phyloP scores from a whole-genome alignment of 2,113 vertebrate species.

The Nesogale talazaci region DNA sequence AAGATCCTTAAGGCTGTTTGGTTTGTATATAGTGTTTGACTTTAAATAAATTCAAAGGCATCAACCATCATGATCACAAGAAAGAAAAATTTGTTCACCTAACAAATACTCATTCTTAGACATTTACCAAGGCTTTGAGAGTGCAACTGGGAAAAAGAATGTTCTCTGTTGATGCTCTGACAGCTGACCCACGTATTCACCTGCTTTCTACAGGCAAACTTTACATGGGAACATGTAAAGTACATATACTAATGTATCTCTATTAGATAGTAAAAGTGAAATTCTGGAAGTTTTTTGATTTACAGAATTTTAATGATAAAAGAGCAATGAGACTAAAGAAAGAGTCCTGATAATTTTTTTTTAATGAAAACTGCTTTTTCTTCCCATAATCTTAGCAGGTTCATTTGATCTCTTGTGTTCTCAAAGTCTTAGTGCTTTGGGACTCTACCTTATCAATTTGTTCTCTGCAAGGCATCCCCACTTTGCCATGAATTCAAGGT shows the following conservation, averaged over 20 bases:
- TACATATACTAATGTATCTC: neutral
- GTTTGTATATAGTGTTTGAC: too few species aligned
- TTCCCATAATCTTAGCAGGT: neutral
- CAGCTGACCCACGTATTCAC: neutral
- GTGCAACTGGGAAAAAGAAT: neutral
- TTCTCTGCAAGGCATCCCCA: neutral
- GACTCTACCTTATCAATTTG: accelerated
- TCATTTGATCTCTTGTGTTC: neutral
- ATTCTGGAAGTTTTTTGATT: neutral
- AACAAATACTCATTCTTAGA: neutral
- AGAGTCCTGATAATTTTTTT: neutral
- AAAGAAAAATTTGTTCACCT: neutral
- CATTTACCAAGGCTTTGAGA: neutral
- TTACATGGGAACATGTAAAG: neutral
- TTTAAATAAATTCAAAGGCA: too few species aligned
- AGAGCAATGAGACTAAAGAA: neutral
- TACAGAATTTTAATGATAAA: neutral
- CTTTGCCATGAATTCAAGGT: neutral
- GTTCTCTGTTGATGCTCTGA: neutral
- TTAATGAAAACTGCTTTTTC: neutral
- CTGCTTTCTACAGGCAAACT: neutral
- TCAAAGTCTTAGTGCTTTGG: neutral
- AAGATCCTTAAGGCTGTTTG: too few species aligned
- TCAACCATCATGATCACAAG: neutral
- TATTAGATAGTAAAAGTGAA: neutral